Evolutionary conservation across 2,113 vertebrate species (phyloP).

Genomic region (Nannospalax galili): DNA sequence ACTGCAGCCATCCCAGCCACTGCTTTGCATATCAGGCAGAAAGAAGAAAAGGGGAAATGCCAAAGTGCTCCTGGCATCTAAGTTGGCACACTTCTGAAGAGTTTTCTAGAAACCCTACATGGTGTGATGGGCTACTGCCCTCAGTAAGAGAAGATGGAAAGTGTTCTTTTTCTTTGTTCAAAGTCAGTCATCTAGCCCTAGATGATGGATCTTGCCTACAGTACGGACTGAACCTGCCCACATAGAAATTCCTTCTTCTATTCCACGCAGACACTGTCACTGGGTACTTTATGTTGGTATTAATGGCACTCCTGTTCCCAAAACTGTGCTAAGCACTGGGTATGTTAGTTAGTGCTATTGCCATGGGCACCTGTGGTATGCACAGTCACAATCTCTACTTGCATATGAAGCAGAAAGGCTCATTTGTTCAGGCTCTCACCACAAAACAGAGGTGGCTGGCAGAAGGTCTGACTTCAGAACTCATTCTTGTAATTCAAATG

Average conservation of each 20-base stretch:
- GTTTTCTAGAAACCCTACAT: not conserved
- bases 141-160: not conserved
- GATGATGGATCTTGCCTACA: not conserved
- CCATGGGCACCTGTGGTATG: not conserved
- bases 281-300: not conserved
- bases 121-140: not conserved
- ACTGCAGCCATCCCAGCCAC: not conserved
- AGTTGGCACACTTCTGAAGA: not conserved
- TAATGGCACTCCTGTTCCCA: not conserved
- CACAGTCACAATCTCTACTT: not conserved
- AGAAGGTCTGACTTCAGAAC: not conserved
- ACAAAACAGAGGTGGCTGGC: not conserved
- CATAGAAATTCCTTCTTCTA: slow-evolving; percentile 6
- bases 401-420: not conserved
- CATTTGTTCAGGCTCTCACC: not conserved
- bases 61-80: not conserved
- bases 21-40: not conserved
- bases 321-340: not conserved
- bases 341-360: not conserved
- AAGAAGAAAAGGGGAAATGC: not conserved
- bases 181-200: not conserved
- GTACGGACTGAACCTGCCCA: not conserved
- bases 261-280: not conserved
- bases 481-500: not conserved
- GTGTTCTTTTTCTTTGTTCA: not conserved